A percentile compares a stretch with the other conserved stretches of the same genome.
These are phyloP conservation scores for Sialis lutaria DNA, from an alignment of 2,888 invertebrate species.

Conservation along the genomic window DNA sequence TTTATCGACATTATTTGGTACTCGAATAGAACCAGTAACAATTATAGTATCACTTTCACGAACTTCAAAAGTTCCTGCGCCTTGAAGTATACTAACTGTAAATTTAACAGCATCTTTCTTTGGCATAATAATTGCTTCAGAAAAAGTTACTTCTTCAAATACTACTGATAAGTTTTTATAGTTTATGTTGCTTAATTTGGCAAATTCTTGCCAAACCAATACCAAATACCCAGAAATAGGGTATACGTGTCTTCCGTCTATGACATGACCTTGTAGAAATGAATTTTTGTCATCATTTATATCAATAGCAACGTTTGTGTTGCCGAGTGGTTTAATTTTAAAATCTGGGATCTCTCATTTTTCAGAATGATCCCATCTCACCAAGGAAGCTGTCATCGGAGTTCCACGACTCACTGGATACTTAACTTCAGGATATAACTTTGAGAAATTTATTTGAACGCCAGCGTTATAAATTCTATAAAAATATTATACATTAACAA, in stretches of 20 bases:
- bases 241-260: conserved; percentile 45
- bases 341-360: conserved; percentile 50
- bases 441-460: conserved; percentile 50
- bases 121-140: conserved; percentile 36
- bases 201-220: conserved; percentile 26
- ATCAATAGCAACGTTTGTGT: conserved; percentile 39
- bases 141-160: conserved; percentile 38
- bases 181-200: conserved; percentile 19
- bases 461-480: conserved; percentile 62
- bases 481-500: conserved; percentile 8
- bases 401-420: conserved; percentile 81
- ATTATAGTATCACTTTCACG: conserved; percentile 55
- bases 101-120: conserved; percentile 23
- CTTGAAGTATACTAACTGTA: conserved; percentile 18
- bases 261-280: conserved; percentile 61
- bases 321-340: conserved; percentile 27
- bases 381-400: conserved; percentile 58
- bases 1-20: conserved; percentile 34
- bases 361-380: conserved; percentile 78
- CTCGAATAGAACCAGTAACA: conserved; percentile 51
- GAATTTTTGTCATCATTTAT: conserved; percentile 47
- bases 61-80: conserved; percentile 22
- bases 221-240: conserved; percentile 38
- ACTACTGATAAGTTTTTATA: conserved; percentile 31
- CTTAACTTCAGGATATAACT: conserved; percentile 54